These are phyloP conservation scores for Xiphydria camelus DNA, from an alignment of 2,888 invertebrate species.

Conservation along the genomic window DNA sequence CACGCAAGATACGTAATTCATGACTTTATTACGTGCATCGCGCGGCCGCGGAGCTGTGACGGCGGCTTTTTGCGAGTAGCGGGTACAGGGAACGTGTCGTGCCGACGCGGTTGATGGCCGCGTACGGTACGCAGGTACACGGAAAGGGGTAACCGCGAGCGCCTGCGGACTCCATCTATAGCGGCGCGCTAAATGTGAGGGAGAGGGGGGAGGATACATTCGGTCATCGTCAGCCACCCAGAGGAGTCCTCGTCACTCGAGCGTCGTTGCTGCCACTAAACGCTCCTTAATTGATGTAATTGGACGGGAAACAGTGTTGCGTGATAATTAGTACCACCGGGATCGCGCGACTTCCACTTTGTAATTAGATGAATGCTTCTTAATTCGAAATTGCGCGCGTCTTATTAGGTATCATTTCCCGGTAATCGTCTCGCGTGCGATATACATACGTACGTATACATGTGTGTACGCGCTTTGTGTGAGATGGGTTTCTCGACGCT, in stretches of 20 bases:
- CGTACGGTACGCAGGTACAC: not conserved
- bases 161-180: not conserved
- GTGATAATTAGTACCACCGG: not conserved
- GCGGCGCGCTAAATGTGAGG: not conserved
- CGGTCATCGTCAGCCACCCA: not conserved
- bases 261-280: not conserved
- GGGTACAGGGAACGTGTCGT: not conserved
- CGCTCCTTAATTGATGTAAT: not conserved
- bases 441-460: too few species aligned
- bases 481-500: constrained; percentile 5
- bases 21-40: constrained; percentile 32
- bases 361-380: not conserved
- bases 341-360: not conserved
- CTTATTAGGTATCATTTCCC: too few species aligned
- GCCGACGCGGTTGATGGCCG: constrained; percentile 4
- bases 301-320: constrained; percentile 1
- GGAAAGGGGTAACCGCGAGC: too few species aligned
- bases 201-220: not conserved
- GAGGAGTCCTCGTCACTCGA: not conserved
- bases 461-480: not conserved
- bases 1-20: constrained; percentile 32
- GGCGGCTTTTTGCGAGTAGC: constrained; percentile 15
- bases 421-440: too few species aligned
- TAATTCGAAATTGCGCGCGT: too few species aligned
- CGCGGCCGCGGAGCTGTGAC: constrained; percentile 19